Evolutionary conservation across 2,888 invertebrate species (phyloP), one percentile per base, ranked within the genome.

Genomic region (Drosophila mulleri): DNA sequence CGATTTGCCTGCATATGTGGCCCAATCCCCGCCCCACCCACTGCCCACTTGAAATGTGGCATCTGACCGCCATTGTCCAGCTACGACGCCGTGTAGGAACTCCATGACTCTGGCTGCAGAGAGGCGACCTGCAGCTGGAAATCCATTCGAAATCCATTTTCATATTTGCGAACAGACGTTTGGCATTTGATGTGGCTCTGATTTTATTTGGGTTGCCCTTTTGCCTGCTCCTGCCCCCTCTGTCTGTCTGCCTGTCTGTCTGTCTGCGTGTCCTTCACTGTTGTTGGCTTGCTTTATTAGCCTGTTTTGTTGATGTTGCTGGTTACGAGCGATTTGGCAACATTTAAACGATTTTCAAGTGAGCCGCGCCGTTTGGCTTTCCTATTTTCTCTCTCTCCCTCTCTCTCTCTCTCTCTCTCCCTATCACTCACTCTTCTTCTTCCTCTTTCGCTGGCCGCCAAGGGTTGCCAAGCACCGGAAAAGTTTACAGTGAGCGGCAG

Each of bases 201-300:
- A 82, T 87, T 84, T 82, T 72, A 83, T 79, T 87, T 78, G 52
- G 64, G 62, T 76, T 75, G 71, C 56, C 65, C 63, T 68, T 75
- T 65, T 16, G 44, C n/a, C 47, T 26, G 4, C 48, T 11, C 14
- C 41, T 29, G 7, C 26, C 26, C 26, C 26, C 3, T 29, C 29
- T 26, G 26, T 2, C 39, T 16, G 14, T 7, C 16, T 35, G 35
- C 4, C 12, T 12, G 35, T 35, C 37, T 14, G 2, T 3, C 16
- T 5, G n/a, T 16, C 14, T 3, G 20, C 12, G 23, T 26, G 26
- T 42, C 39, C 54, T 41, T n/a, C 54, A 41, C 20, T 20, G 39
- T 18, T 62, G 59, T 37, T 48, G 62, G 47, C 52, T 35, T 35
- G 63, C 72, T 69, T 78, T 82, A 82, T 82, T 83, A 82, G 81